phyloP scores from a whole-genome alignment of 2,113 vertebrate genomes.

The Phaethornis superciliosus region DNA sequence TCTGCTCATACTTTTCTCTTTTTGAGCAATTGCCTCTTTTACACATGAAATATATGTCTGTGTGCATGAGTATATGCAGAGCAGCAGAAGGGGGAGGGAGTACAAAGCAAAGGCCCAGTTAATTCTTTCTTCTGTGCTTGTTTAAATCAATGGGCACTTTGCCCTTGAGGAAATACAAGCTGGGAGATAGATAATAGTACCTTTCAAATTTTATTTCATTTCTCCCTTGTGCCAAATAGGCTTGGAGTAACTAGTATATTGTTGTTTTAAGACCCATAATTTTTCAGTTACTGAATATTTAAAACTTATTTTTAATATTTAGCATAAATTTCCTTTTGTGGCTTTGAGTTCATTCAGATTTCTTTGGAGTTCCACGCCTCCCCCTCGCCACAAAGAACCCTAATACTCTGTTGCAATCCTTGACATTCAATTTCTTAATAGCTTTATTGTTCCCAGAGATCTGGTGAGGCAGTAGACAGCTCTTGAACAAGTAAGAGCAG shows the following conservation, averaged over 20 bases:
- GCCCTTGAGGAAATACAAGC: background rate
- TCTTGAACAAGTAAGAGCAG: background rate
- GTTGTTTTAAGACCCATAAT: background rate
- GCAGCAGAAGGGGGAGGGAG: background rate
- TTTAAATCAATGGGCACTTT: background rate
- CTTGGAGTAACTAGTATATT: background rate
- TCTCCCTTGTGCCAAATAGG: background rate
- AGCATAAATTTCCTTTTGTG: background rate
- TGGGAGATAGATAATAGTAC: background rate
- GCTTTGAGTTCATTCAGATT: background rate
- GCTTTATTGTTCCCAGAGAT: background rate
- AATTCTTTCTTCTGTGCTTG: background rate
- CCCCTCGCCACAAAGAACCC: background rate
- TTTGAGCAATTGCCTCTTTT: background rate
- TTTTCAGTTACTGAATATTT: background rate
- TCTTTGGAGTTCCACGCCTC: background rate
- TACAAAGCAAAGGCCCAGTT: background rate
- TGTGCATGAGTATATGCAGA: background rate
- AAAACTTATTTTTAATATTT: background rate
- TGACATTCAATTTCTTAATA: background rate
- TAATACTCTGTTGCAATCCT: background rate
- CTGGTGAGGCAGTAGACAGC: background rate
- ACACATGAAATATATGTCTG: background rate
- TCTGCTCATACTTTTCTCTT: background rate
- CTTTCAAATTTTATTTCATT: background rate